These are phyloP conservation scores for Pachydiplax longipennis DNA, from an alignment of 2,888 invertebrate genomes.

Conservation along the genomic window DNA sequence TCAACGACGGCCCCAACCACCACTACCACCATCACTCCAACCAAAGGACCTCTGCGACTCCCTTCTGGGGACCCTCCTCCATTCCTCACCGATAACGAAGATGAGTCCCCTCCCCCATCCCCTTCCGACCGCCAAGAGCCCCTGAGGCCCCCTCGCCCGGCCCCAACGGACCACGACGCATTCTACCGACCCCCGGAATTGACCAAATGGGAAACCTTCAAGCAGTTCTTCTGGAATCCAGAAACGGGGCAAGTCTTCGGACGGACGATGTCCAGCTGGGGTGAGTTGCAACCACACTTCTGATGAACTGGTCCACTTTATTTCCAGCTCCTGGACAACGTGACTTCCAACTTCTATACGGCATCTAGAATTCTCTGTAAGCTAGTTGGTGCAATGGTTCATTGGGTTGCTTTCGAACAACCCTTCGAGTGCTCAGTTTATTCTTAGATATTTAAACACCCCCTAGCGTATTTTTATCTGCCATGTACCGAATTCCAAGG, in stretches of 20 bases:
- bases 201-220: constrained; percentile 66
- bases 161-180: constrained; percentile 63
- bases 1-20: background rate
- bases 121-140: constrained; percentile 62
- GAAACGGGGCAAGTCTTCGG: constrained; percentile 78
- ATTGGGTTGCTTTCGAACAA: no score
- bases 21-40: background rate
- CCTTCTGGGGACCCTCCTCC: constrained; percentile 31
- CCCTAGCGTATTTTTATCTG: no score
- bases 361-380: no score
- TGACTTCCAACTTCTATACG: no score
- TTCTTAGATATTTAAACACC: no score
- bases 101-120: constrained; percentile 59
- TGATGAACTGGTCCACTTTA: no score
- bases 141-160: constrained; percentile 54
- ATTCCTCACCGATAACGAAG: constrained; percentile 61
- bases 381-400: no score
- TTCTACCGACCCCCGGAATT: constrained; percentile 69
- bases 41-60: constrained; percentile 2
- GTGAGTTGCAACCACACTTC: constrained; percentile 66
- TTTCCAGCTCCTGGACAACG: no score
- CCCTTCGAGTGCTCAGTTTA: no score
- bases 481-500: no score
- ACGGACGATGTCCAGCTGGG: constrained; percentile 81
- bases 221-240: constrained; percentile 78